Base-by-base conservation (phyloP, 1,140 invertebrate species). In the Drosophila cardini region DNA sequence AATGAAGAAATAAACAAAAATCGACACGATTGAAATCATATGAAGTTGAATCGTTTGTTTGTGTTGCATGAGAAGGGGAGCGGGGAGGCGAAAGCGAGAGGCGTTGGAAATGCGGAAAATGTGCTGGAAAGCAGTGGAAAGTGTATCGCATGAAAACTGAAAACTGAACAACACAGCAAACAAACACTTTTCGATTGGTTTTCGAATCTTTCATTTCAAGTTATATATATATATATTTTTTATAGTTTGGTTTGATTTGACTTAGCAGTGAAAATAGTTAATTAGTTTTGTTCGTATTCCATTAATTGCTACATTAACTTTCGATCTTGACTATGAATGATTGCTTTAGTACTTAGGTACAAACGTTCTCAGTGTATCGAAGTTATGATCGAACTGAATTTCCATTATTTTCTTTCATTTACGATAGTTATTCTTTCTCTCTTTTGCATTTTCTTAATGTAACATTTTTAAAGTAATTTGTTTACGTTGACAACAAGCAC, bases 151-250 rank as follows among this genome's bases (percentile, higher is more conserved):
- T 55, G 48, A 50, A 21, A 85, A 85, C 74, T 75, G 63, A 80
- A 78, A 72, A 68, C 62, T 76, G 72, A 80, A 79, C 64, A 79
- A 87, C 79, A 86, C 69, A 83, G 79, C 83, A 86, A 74, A 86
- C 83, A 87, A 83, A 86, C 84, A 86, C 80, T 72, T 76, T 82
- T 53, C 62, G 63, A 72, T 83, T 68, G 71, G 67, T 83, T 83
- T 82, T 82, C 48, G 70, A 86, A 87, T 83, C 76, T 64, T 74
- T 83, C 69, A 40, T 68, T 73, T 83, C 69, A 34, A 75, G 67
- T 71, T 78, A 70, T 78, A 77, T 84, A 26, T 26, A 26, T 26
- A 26, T 26, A n/a, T n/a, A n/a, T n/a, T n/a, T n/a, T n/a, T n/a
- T n/a, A n/a, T n/a, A n/a, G n/a, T 26, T 26, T 26, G 5, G 21